These are phyloP conservation scores for Aromia moschata DNA, from an alignment of 2,888 invertebrate genomes.

Conservation along the genomic window DNA sequence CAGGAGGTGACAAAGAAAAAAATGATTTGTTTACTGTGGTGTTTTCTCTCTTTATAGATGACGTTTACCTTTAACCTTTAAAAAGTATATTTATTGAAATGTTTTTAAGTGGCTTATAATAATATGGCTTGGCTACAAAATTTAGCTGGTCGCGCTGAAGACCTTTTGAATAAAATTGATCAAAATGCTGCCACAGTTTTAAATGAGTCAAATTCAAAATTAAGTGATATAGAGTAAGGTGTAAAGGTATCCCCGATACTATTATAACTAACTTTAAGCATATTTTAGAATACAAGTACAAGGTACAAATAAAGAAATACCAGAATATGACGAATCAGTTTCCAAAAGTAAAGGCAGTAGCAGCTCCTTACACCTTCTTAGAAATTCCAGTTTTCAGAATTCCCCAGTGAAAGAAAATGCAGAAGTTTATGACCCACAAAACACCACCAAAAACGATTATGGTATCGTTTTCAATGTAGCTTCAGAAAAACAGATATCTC, in stretches of 20 bases:
- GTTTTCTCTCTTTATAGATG: background rate
- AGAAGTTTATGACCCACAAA: background rate
- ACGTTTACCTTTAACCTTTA: conserved; percentile 15
- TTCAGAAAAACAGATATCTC: conserved; percentile 13
- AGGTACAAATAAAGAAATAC: conserved; percentile 23
- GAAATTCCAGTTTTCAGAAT: conserved; percentile 28
- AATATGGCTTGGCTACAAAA: conserved; percentile 77
- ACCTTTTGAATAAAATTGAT: conserved; percentile 77
- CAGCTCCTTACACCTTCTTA: conserved; percentile 2
- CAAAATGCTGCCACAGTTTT: conserved; percentile 76
- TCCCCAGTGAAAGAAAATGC: conserved; percentile 26
- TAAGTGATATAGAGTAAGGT: conserved; percentile 31
- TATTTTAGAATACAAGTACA: conserved; percentile 29
- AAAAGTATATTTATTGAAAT: conserved; percentile 10
- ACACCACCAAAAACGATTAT: conserved; percentile 1
- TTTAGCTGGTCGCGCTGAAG: conserved; percentile 77
- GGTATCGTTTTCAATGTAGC: conserved; percentile 12
- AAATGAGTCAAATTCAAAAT: conserved; percentile 46
- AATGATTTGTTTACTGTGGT: no score
- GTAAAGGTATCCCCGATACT: background rate
- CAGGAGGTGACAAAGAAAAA: no score
- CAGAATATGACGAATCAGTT: conserved; percentile 21
- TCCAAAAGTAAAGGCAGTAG: conserved; percentile 16
- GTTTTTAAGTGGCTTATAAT: conserved; percentile 4
- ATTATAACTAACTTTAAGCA: background rate